phyloP scores from a whole-genome alignment of 2,797 vertebrate genomes.

The Bucorvus abyssinicus region DNA sequence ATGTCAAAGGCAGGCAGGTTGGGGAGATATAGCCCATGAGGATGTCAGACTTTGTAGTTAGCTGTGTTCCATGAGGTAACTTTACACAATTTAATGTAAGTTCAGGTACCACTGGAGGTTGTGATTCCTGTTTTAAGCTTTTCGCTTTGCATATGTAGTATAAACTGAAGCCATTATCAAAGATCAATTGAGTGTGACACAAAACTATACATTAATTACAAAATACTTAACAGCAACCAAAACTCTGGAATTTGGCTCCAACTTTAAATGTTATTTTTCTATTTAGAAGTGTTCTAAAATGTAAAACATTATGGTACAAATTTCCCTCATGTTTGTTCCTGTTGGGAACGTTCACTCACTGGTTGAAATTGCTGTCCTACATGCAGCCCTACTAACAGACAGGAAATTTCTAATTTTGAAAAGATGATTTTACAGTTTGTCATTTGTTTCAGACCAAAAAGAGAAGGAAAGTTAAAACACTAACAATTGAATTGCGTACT shows the following conservation, averaged over 20 bases:
- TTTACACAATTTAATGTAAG: neutral
- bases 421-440: neutral
- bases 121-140: neutral
- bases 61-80: neutral
- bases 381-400: neutral
- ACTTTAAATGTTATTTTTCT: neutral
- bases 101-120: neutral
- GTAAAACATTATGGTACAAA: neutral
- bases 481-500: neutral
- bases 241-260: neutral
- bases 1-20: neutral
- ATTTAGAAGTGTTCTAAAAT: neutral
- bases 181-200: neutral
- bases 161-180: neutral
- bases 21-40: neutral
- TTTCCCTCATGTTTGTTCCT: neutral
- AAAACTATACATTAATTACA: neutral
- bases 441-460: neutral
- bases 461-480: neutral
- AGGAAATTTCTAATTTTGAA: neutral
- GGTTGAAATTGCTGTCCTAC: neutral
- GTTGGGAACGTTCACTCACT: neutral
- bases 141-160: neutral
- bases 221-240: neutral
- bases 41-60: neutral